Base-by-base conservation (phyloP, 2,113 vertebrate genomes). In the Phyllostomus hastatus region DNA sequence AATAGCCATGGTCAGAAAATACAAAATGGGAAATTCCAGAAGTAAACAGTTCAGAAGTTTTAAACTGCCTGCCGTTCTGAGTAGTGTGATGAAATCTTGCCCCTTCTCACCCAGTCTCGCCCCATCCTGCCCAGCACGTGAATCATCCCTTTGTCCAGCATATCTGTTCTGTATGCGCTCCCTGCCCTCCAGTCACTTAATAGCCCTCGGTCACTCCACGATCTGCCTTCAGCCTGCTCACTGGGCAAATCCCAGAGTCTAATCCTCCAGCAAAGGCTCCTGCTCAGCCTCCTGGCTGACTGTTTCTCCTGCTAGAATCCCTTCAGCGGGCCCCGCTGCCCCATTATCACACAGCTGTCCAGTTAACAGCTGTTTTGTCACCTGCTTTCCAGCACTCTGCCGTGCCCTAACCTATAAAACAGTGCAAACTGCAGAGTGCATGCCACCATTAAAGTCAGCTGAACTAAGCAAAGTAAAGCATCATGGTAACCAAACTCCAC, bases 261-360 rank as follows among this genome's bases (percentile, higher is more conserved):
- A 15, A 57, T 2, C 16, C 28, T 57, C 75, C 24, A 6, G 59
- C 20, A 35, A 59, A 73, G 66, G 72, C 7, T n/a, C 38, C 75
- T 17, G 26, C 12, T 33, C 10, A 17, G 16, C 66, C 66, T 20
- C 17, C n/a, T 19, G 33, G 33, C 33, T 33, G 64, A n/a, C 67
- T 15, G 35, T 19, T 33, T 10, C 46, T 70, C 48, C 69, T 50
- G 61, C 73, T 2, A 24, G 33, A 6, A 11, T 48, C 35, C 89
- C 12, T 38, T 22, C 16, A 9, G 2, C 10, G 33, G 76, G 33
- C 38, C 31, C 33, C 1, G 7, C 20, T 0, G 1, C 10, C 16
- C 33, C 10, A 16, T 35, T 2, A 11, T 43, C 83, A 82, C 28
- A 76, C 0, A 46, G 43, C n/a, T 57, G 43, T 24, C 41, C 20